Percentiles rank a stretch among this genome's conserved stretches.
phyloP scores from a whole-genome alignment of 30 jellyfish, hydroid and myxozoan genomes.

The Cassiopea andromeda region DNA sequence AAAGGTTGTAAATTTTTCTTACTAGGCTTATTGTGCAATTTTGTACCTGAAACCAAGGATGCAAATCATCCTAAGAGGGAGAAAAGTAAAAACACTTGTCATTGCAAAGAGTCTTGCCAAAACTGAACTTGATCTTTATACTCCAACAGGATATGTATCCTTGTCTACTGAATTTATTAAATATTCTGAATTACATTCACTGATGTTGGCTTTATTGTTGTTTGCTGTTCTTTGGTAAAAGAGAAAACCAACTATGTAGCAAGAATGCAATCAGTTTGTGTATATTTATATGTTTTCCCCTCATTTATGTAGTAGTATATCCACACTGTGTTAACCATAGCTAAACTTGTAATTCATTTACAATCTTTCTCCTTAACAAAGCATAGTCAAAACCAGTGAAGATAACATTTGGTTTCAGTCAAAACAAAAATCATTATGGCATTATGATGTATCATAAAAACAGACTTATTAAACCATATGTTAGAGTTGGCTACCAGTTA shows the following conservation, averaged over 20 bases:
- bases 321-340: not conserved
- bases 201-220: not conserved
- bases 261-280: too few relatives aligned
- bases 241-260: too few relatives aligned
- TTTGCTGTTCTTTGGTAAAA: too few relatives aligned
- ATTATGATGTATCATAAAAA: constrained; percentile 97
- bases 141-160: constrained; percentile 87
- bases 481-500: constrained; percentile 96
- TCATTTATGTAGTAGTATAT: not conserved
- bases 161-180: not conserved
- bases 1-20: not conserved
- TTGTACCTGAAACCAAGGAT: constrained; percentile 94
- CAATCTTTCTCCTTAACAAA: constrained; percentile 37
- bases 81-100: constrained; percentile 91
- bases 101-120: constrained; percentile 94
- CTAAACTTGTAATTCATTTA: not conserved
- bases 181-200: not conserved
- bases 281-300: too few relatives aligned
- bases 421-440: constrained; percentile 94
- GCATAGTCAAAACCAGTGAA: constrained; percentile 75
- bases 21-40: constrained; percentile 94
- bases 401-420: constrained; percentile 97
- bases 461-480: constrained; percentile 95
- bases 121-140: constrained; percentile 92
- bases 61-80: constrained; percentile 92